A percentile compares a stretch with the other conserved stretches of the same genome.
Conservation (phyloP, 2,797 vertebrate genomes). For the Alfaro cultratus region DNA sequence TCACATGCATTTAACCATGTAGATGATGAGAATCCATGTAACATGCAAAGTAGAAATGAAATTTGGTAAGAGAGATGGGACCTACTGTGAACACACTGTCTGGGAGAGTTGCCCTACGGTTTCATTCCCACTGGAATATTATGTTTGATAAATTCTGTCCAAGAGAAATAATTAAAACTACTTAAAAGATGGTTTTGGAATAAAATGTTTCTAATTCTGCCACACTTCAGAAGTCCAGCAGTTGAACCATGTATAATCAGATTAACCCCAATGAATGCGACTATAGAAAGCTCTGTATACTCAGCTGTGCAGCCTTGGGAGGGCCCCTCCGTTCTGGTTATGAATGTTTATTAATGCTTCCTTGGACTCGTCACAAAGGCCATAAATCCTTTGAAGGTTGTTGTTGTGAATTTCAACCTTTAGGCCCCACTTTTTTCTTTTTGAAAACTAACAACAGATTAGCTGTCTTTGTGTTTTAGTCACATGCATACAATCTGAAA, state of each 20-base stretch:
- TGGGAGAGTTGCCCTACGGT: slow-evolving; percentile 7
- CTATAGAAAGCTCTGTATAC: slow-evolving; percentile 44
- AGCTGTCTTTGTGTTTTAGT: slow-evolving; percentile 31
- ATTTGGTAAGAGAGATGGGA: slow-evolving; percentile 21
- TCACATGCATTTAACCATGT: slow-evolving; percentile 53
- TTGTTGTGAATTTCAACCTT: slow-evolving; percentile 71
- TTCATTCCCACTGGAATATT: slow-evolving; percentile 16
- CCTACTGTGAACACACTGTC: slow-evolving; percentile 19
- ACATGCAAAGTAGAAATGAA: slow-evolving; percentile 33
- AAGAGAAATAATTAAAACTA: not conserved
- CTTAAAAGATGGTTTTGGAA: not conserved
- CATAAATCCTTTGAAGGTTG: slow-evolving; percentile 66
- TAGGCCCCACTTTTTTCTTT: slow-evolving; percentile 38
- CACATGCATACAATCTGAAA: not conserved
- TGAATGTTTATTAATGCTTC: slow-evolving; percentile 68
- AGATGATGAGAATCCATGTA: slow-evolving; percentile 32
- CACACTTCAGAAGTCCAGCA: slow-evolving; percentile 30
- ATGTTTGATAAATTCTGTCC: not conserved
- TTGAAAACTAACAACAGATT: slow-evolving; percentile 46
- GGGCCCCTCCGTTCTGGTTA: slow-evolving; percentile 41
- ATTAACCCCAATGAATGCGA: slow-evolving; percentile 34
- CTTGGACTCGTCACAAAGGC: slow-evolving; percentile 60
- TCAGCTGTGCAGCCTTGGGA: slow-evolving; percentile 42
- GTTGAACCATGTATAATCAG: slow-evolving; percentile 29
- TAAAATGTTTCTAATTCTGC: slow-evolving; percentile 9